Base-by-base conservation (phyloP, 2,888 invertebrate genomes). In the Cerastis leucographa region DNA sequence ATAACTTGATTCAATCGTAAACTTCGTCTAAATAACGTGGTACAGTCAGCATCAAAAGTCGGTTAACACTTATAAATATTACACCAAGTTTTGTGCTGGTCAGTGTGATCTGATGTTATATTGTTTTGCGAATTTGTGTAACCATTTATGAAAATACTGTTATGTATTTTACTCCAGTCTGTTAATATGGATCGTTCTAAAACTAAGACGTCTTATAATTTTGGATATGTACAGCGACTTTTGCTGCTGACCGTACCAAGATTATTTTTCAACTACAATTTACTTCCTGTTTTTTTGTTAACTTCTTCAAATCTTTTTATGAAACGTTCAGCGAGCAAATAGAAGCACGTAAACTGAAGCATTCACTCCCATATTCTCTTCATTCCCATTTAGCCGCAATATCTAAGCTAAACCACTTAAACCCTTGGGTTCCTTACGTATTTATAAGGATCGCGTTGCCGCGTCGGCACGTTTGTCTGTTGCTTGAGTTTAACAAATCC, bases 401-500 rank as follows among this genome's bases (percentile, higher is more conserved):
- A 66, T 62, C 70, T 51, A 62, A 61, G 40, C 49, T 67, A 44
- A 66, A 71, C 66, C 25, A 70, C 66, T 71, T 59, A 49, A 65
- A 81, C 68, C 70, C 35, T 64, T 9, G 54, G 49, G 56, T 70
- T 64, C 66, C 59, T 73, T 42, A 71, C 17, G 61, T 74, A 79
- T 76, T 74, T 73, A 76, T 71, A 68, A 25, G 72, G 72, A 56
- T 83, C 72, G 51, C 46, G 35, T 35, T n/a, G n/a, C n/a, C n/a
- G n/a, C 35, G 64, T 62, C 62, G 19, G 40, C 61, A 71, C 65
- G 71, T 74, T n/a, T 71, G 84, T 74, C 40, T 25, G 64, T 67
- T 76, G 61, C 66, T 76, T 6, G 29, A 59, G 65, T 64, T 73
- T 67, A 74, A 78, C 71, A 80, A 85, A 85, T 78, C 80, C 77